Conservation (phyloP, 2,888 invertebrate species). For the Conomelus anceps region DNA sequence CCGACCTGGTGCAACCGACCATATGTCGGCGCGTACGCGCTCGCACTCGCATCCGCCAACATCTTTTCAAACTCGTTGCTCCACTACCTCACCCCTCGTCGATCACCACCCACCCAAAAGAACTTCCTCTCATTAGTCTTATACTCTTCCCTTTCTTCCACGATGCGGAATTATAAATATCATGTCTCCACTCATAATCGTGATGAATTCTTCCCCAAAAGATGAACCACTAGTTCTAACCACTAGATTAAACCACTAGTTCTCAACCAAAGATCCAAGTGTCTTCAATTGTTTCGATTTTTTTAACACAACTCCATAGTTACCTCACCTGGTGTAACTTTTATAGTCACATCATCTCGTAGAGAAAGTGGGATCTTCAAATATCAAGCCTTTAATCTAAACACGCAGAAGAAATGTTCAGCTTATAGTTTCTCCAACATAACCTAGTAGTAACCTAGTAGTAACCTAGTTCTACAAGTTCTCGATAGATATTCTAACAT, state of each 20-base stretch:
- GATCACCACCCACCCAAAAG: neutral
- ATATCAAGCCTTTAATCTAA: no score
- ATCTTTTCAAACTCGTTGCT: neutral
- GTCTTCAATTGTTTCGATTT: neutral
- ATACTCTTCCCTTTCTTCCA: neutral
- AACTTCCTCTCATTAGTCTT: neutral
- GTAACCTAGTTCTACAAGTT: no score
- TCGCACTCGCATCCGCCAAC: neutral
- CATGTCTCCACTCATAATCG: neutral
- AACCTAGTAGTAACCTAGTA: no score
- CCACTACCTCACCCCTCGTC: neutral
- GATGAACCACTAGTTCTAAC: neutral
- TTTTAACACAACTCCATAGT: no score
- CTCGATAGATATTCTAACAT: no score
- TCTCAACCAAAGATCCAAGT: neutral
- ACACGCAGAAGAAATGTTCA: no score
- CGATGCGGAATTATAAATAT: neutral
- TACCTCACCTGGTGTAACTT: no score
- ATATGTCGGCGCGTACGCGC: conserved; percentile 14
- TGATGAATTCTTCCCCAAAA: neutral
- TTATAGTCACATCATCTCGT: no score
- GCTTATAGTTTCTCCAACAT: no score
- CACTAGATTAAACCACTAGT: neutral
- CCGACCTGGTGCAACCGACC: conserved; percentile 24
- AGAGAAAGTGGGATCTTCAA: no score